A percentile compares a stretch with the other conserved stretches of the same genome.
These are phyloP conservation scores for Pseudomyrmex concolor DNA, from an alignment of 1,140 invertebrate genomes.

Conservation along the genomic window DNA sequence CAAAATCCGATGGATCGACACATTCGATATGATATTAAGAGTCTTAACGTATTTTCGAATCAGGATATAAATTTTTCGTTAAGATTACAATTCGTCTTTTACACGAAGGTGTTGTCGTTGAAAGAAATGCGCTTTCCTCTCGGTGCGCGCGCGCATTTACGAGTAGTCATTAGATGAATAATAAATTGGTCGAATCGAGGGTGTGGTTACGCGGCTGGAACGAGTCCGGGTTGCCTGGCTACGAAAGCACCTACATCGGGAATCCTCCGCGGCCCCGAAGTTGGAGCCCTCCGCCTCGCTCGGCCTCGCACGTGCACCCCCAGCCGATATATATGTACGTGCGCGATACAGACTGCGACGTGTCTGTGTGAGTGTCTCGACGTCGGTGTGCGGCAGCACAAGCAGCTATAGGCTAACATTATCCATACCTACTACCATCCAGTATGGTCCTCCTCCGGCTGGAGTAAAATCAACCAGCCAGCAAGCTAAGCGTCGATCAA, in stretches of 20 bases:
- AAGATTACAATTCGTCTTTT: no score
- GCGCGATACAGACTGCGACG: constrained; percentile 4
- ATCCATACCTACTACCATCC: constrained; percentile 73
- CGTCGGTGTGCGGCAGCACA: background rate
- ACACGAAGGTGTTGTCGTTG: no score
- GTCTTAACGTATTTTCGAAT: no score
- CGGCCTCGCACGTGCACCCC: constrained; percentile 45
- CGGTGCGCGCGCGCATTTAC: constrained; percentile 8
- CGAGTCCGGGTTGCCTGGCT: constrained; percentile 79
- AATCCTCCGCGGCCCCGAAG: constrained; percentile 67
- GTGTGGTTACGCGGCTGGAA: constrained; percentile 79
- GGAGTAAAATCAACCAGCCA: constrained; percentile 79
- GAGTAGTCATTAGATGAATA: constrained; percentile 78
- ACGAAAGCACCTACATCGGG: constrained; percentile 77
- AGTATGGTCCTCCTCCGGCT: constrained; percentile 79
- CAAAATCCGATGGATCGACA: no score
- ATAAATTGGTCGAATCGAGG: constrained; percentile 80
- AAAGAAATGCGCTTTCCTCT: background rate
- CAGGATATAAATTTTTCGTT: no score
- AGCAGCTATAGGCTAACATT: constrained; percentile 73
- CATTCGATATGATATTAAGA: no score
- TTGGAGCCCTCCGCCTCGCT: constrained; percentile 45
- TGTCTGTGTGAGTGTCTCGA: background rate
- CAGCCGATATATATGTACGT: background rate
- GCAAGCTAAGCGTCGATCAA: constrained; percentile 78